These are phyloP conservation scores for Thymallus thymallus DNA, from an alignment of 2,113 vertebrate genomes.

Conservation along the genomic window DNA sequence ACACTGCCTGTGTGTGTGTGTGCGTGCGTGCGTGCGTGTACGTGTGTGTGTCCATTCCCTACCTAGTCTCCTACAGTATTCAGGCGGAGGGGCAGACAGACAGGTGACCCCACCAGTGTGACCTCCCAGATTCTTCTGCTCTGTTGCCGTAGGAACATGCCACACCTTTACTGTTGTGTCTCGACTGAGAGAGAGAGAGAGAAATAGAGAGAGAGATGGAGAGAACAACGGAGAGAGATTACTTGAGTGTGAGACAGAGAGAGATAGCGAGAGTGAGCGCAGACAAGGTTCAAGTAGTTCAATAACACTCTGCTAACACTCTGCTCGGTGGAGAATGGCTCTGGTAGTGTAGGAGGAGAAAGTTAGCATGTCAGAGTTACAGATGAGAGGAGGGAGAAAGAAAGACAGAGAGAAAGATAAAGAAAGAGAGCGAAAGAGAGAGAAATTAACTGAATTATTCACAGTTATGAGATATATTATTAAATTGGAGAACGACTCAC, in stretches of 20 bases:
- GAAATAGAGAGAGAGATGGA: background rate
- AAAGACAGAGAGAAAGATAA: background rate
- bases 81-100: slow-evolving; percentile 68
- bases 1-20: slow-evolving; percentile 31
- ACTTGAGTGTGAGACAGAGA: background rate
- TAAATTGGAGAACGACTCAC: slow-evolving; percentile 21
- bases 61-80: slow-evolving; percentile 75
- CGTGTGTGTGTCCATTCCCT: slow-evolving; percentile 19
- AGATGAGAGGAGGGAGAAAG: slow-evolving; percentile 7
- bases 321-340: slow-evolving; percentile 9
- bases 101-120: slow-evolving; percentile 77
- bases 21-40: slow-evolving; percentile 11
- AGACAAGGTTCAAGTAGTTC: slow-evolving; percentile 43
- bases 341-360: slow-evolving; percentile 21
- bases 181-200: slow-evolving; percentile 57
- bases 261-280: slow-evolving; percentile 16
- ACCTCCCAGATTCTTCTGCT: slow-evolving; percentile 79
- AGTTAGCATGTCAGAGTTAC: background rate
- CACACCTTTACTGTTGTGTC: slow-evolving; percentile 81
- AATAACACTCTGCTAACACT: slow-evolving; percentile 8
- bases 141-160: slow-evolving; percentile 79
- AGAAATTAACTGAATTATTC: slow-evolving; percentile 60
- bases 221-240: background rate
- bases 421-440: slow-evolving; percentile 10
- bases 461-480: slow-evolving; percentile 50